Evolutionary conservation across 2,113 vertebrate genomes (phyloP).

Genomic region (Erythrolamprus reginae): DNA sequence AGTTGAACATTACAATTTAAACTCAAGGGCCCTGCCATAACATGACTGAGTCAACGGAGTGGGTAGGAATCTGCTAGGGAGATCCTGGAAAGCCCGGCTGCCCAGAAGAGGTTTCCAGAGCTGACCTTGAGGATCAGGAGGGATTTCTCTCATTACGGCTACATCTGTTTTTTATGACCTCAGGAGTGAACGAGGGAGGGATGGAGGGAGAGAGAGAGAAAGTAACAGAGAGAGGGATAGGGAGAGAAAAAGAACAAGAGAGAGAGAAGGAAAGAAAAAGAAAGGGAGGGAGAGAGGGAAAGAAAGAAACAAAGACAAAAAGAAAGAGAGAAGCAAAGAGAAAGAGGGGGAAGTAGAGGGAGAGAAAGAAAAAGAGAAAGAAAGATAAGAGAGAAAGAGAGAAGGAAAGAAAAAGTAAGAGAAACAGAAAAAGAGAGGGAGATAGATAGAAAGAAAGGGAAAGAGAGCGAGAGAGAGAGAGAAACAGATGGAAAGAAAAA

Average conservation of each 20-base stretch:
- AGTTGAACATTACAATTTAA: not conserved
- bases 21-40: not conserved
- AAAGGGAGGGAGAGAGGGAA: fast-evolving
- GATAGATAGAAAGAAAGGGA: too few species aligned
- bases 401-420: too few species aligned
- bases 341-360: fast-evolving
- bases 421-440: too few species aligned
- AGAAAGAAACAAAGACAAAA: too few species aligned
- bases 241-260: not conserved
- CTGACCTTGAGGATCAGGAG: not conserved
- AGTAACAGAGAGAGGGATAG: too few species aligned
- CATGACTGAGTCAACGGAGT: not conserved
- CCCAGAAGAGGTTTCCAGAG: not conserved
- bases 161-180: not conserved
- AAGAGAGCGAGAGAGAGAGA: too few species aligned
- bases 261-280: not conserved
- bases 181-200: not conserved
- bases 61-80: not conserved
- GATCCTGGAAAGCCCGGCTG: not conserved
- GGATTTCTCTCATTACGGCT: not conserved
- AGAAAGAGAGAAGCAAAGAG: fast-evolving
- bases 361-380: too few species aligned
- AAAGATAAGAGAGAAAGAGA: fast-evolving
- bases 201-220: not conserved
- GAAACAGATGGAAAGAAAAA: too few species aligned